Evolutionary conservation across 2,797 vertebrate species (phyloP), one percentile per base, ranked within the genome.

Genomic region (Sebastes elongatus): DNA sequence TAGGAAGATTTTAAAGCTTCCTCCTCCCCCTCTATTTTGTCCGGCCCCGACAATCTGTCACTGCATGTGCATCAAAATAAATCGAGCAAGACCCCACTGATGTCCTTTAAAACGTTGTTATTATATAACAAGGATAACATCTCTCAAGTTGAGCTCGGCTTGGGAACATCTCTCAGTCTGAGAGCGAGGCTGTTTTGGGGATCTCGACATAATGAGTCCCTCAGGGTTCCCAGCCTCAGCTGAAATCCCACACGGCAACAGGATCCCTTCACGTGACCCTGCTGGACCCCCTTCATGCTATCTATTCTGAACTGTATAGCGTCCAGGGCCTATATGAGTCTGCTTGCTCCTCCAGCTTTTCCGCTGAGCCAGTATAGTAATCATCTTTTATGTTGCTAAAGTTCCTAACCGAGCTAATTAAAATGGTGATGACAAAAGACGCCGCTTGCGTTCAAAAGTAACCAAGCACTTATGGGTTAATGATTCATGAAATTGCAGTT

Each of bases 401-500:
- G 56, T 74, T 81, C 35, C 62, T 28, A 56, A 56, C 80, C 67
- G 22, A 76, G 76, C 56, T 78, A 53, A 84, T 86, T 82, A 75
- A 83, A 70, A 76, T 6, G 42, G 27, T 62, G 57, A 78, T 82
- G 66, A 55, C n/a, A 76, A 62, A 70, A 81, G 63, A 75, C 68
- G 74, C 55, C 27, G 60, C 69, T 27, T 20, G 68, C 42, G 79
- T 68, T 81, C 64, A 60, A 52, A 72, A 78, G 80, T 66, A 85
- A 81, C 53, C 32, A 25, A 8, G 76, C 76, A 75, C 76, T 80
- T 66, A 63, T 81, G 61, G 79, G 68, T 83, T 82, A 86, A 86
- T 80, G 79, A 89, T 78, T 89, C 83, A 84, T 91, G 62, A 89
- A 86, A 86, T 82, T 76, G 56, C 77, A 78, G 59, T 68, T 78